Evolutionary conservation across 2,797 vertebrate species (phyloP), one percentile per base, ranked within the genome.

Genomic region (Apogon hyalosoma): DNA sequence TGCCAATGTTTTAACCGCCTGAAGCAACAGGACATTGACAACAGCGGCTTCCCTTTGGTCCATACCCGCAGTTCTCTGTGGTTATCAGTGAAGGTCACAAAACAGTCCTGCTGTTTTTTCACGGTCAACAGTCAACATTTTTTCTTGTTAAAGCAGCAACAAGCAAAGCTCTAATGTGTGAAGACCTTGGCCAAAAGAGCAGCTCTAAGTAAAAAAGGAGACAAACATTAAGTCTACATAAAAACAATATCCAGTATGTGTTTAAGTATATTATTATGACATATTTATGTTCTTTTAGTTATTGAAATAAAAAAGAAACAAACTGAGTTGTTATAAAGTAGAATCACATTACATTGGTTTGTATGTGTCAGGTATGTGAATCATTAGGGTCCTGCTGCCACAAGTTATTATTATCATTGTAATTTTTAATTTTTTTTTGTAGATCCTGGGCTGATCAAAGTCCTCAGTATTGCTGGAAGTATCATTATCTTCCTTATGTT

Each of bases 401-500:
- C 42, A 36, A 36, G 24, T 28, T 28, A 28, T 28, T 28, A 28
- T 28, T 21, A 21, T 21, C 3, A 28, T 28, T 28, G 5, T 56
- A 1, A 49, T 72, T 14, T 5, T n/a, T 53, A 31, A 0, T 45
- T 71, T 15, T 63, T 1, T 66, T 62, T 40, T 18, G 49, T 47
- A 93, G 92, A 88, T 87, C 69, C 61, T 0, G 24, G 7, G 39
- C 56, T 92, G 18, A 14, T 83, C 28, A 31, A 2, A 6, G 11
- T 13, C 1, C 40, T 90, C 10, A 13, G 12, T 9, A 3, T 77
- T 47, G 46, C 14, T 4, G 86, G 85, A 63, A 61, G 55, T 54
- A 0, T 92, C 36, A 0, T 57, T 1, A 50, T 89, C 10, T 0
- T 92, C 7, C 54, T 91, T 0, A 11, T 91, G 13, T 40, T 90